Evolutionary conservation across 1,140 invertebrate genomes (phyloP), one percentile per base, ranked within the genome.

Genomic region (Lepidurus couesii): DNA sequence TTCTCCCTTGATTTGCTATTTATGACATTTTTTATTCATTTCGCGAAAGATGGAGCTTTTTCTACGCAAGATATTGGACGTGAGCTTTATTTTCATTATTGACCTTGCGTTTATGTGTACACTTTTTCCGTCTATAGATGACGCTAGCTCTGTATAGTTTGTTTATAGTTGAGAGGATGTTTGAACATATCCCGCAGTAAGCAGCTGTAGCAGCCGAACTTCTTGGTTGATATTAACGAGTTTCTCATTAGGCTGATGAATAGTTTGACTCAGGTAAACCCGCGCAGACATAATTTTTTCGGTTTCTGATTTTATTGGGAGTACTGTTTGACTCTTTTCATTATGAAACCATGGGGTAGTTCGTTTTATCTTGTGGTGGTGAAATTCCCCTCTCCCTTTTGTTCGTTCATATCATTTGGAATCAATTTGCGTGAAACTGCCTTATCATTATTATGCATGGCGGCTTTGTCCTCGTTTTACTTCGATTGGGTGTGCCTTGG

Each of bases 381-480:
- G 53, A 65, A 65, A 21, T 7, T 65, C 53, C 45, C 16, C 16
- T 65, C 53, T 65, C 21, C 21, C 21, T 65, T 65, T n/a, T 65
- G 6, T 65, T 65, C 16, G 53, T 65, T 21, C 53, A 5, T 65
- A 16, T 65, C 8, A 16, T 65, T 65, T 65, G 4, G 2, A 34
- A 11, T 13, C 9, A 65, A 65, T 65, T 65, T 65, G 13, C 16
- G 53, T 65, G 21, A 65, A 11, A 65, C 53, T 65, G 53, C 53
- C 53, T 65, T 65, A 65, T 34, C 34, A 34, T 16, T 65, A 65
- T 65, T 65, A 65, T 65, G 53, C 53, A 65, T 65, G 53, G 53
- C 53, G 53, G 53, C 53, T 65, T 65, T 65, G 53, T 65, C 53
- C 53, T 65, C 53, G 53, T 65, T 65, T 65, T 65, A 65, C 53